Evolutionary conservation across 2,113 vertebrate species (phyloP).

Genomic region (Perca flavescens): DNA sequence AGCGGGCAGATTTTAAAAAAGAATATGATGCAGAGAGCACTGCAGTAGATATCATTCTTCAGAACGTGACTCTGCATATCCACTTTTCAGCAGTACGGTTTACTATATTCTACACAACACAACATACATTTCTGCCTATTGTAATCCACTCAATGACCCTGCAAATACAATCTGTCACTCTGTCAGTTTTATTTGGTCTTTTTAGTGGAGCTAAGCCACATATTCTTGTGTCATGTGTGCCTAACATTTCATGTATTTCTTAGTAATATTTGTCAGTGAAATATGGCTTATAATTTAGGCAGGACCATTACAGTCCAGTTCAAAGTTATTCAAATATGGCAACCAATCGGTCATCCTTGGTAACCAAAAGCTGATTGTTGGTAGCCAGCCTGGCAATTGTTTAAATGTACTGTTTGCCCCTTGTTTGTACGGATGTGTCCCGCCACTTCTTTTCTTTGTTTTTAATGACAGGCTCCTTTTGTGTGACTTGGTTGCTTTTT

Average conservation of each 20-base stretch:
- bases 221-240: neutral
- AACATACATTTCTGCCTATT: neutral
- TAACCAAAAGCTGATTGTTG: neutral
- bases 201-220: neutral
- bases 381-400: neutral
- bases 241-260: neutral
- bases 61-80: constrained; percentile 40
- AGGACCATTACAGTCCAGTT: neutral
- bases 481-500: neutral
- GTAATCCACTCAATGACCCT: neutral
- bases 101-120: neutral
- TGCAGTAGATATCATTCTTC: constrained; percentile 22
- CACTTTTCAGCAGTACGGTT: neutral
- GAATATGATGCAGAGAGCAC: constrained; percentile 4
- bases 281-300: neutral
- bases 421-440: neutral
- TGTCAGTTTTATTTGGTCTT: neutral
- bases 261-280: neutral
- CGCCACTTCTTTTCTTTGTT: constrained; percentile 17
- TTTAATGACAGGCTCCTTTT: neutral
- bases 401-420: neutral
- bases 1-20: constrained; percentile 2
- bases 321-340: neutral
- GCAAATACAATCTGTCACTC: neutral
- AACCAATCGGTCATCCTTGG: neutral